Base-by-base conservation (phyloP, 2,113 vertebrate genomes). In the Plecotus auritus region DNA sequence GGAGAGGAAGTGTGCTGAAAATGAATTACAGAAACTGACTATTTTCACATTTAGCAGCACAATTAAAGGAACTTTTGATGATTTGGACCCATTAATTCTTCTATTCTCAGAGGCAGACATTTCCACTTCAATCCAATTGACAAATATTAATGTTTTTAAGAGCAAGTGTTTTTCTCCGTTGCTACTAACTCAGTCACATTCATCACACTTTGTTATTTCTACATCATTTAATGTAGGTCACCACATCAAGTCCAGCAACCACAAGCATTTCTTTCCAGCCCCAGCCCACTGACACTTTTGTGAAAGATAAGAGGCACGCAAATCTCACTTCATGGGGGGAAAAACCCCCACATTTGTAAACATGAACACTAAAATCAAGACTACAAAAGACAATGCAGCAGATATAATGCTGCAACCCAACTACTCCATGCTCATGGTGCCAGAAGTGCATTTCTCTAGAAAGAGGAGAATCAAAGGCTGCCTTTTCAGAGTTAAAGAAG, bases 221-320 rank as follows among this genome's bases (percentile, higher is more conserved):
- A 82, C 97, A 96, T 97, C 96, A 98, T 97, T 98, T 98, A 98
- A 98, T 98, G 91, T 97, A 98, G 97, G 98, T 98, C 98, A 98
- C 81, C 96, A 90, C 95, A 96, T 96, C 78, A 78, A 78, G 97
- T 54, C 66, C 97, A 96, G 80, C 92, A 91, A 98, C 91, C 78
- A 88, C 32, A 51, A 83, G 90, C 5, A 85, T 64, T 97, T 97
- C 74, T 88, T 93, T 96, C 80, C 94, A 97, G 92, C 90, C 95
- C 80, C 94, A 97, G 92, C 90, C 95, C 90, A 89, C 7, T 80
- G 91, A 94, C 20, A n/a, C 96, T 93, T 89, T 30, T 80, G 78
- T 97, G 94, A 92, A 84, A 95, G 90, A 93, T 82, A 91, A 95
- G 77, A 88, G 88, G 32, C 20, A 66, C 95, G 80, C 72, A 93